phyloP scores from a whole-genome alignment of 2,113 vertebrate genomes.

The Scomber colias region DNA sequence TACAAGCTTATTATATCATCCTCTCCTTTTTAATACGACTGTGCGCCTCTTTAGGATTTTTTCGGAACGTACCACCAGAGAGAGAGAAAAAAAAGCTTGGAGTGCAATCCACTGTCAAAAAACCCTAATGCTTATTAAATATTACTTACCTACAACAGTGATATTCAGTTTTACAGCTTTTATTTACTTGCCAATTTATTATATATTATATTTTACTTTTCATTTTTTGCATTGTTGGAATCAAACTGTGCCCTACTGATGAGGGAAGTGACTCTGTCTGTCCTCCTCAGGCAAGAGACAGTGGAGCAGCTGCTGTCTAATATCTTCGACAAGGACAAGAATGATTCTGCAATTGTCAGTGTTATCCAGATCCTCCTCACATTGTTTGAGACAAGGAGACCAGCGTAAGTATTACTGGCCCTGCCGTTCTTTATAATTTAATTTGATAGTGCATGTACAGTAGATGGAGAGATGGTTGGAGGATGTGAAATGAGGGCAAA shows the following conservation, averaged over 20 bases:
- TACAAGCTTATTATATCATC: too few relatives aligned
- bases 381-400: slow-evolving; percentile 95
- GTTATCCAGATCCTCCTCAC: slow-evolving; percentile 98
- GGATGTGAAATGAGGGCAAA: background rate
- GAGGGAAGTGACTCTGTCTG: slow-evolving; percentile 4
- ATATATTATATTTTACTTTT: background rate
- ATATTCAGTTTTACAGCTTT: background rate
- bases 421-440: background rate
- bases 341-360: slow-evolving; percentile 97
- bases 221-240: background rate
- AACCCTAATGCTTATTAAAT: background rate
- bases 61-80: too few relatives aligned
- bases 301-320: slow-evolving; percentile 96
- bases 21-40: too few relatives aligned
- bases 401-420: slow-evolving; percentile 88
- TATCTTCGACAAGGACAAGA: slow-evolving; percentile 97
- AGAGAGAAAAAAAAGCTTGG: too few relatives aligned
- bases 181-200: background rate
- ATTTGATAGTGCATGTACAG: background rate
- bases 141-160: background rate
- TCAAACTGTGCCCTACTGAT: background rate
- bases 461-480: background rate
- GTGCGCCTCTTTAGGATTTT: too few relatives aligned
- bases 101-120: too few relatives aligned
- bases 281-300: slow-evolving; percentile 90